These are phyloP conservation scores for Meandrina meandrites DNA, from an alignment of 92 coral and sea anemone species.

Conservation along the genomic window DNA sequence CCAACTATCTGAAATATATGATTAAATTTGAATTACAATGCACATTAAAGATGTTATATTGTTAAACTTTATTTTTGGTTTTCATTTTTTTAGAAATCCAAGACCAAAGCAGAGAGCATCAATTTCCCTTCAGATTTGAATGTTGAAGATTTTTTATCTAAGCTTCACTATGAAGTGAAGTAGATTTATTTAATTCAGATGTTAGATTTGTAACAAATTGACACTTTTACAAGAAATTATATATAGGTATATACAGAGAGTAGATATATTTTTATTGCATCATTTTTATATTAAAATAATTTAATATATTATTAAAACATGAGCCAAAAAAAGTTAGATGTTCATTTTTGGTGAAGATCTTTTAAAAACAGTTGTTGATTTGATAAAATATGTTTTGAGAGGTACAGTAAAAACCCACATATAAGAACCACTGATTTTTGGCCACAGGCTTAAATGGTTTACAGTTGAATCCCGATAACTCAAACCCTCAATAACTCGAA, in stretches of 20 bases:
- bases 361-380: background rate
- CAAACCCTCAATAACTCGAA: too few species aligned
- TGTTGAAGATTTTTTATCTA: constrained; percentile 87
- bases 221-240: background rate
- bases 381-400: background rate
- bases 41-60: too few species aligned
- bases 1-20: too few species aligned
- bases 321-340: background rate
- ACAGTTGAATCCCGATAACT: too few species aligned
- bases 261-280: background rate
- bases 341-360: background rate
- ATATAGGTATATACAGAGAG: constrained; percentile 1
- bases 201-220: background rate
- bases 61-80: background rate
- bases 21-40: too few species aligned
- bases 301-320: background rate
- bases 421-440: too few species aligned
- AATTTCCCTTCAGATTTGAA: constrained; percentile 74
- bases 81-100: constrained; percentile 61
- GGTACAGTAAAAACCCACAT: background rate
- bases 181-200: constrained; percentile 17
- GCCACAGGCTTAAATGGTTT: too few species aligned
- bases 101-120: constrained; percentile 45
- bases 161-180: constrained; percentile 72
- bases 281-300: background rate